These are phyloP conservation scores for Campoletis sonorensis DNA, from an alignment of 1,140 invertebrate genomes.

Conservation along the genomic window DNA sequence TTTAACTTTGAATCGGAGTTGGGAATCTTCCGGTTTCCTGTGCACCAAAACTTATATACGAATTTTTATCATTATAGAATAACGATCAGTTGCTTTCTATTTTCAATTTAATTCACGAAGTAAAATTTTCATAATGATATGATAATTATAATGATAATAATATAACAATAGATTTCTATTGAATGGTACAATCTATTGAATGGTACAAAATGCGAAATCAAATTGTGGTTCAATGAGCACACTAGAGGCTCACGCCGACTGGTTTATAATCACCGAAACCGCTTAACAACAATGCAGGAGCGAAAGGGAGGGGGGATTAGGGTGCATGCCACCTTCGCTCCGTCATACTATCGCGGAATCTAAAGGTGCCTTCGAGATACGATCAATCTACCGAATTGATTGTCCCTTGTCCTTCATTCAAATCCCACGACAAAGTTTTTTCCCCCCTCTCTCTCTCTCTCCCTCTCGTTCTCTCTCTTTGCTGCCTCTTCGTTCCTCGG, in stretches of 20 bases:
- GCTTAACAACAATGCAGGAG: constrained; percentile 55
- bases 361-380: constrained; percentile 60
- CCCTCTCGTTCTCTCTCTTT: no score
- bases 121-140: background rate
- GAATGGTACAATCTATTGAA: background rate
- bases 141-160: background rate
- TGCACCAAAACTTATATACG: no score
- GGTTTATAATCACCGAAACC: constrained; percentile 44
- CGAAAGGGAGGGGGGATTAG: constrained; percentile 47
- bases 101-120: no score
- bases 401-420: constrained; percentile 57
- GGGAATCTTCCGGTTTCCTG: no score
- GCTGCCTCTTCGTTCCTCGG: constrained; percentile 6
- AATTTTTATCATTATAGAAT: no score
- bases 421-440: constrained; percentile 55
- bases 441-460: no score
- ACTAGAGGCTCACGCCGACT: constrained; percentile 27
- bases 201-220: constrained; percentile 22
- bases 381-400: constrained; percentile 59
- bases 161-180: background rate
- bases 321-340: constrained; percentile 47
- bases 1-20: no score
- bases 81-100: no score
- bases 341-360: constrained; percentile 64
- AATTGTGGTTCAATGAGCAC: constrained; percentile 10